phyloP scores from a whole-genome alignment of 2,113 vertebrate species.

The Nothoprocta pentlandii region DNA sequence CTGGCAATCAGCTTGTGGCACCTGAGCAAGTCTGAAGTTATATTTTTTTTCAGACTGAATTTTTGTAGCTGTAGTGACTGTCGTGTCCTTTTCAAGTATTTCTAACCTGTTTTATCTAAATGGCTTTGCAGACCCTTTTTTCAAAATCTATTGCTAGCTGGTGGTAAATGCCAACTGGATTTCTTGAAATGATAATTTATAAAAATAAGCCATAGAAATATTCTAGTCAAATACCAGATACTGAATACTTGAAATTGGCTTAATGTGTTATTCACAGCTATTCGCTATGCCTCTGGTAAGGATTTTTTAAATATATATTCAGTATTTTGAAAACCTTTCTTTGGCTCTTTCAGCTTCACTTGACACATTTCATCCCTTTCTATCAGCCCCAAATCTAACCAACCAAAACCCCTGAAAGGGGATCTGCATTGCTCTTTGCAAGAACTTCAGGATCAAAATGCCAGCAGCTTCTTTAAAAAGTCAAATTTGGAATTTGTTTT shows the following conservation, averaged over 20 bases:
- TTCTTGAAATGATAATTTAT: background rate
- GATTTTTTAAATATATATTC: background rate
- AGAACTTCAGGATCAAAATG: background rate
- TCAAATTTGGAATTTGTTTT: background rate
- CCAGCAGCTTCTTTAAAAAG: background rate
- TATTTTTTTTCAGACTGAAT: background rate
- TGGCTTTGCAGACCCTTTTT: background rate
- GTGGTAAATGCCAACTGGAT: background rate
- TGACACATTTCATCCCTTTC: background rate
- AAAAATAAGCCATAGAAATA: background rate
- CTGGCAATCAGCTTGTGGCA: rapidly evolving
- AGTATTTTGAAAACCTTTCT: background rate
- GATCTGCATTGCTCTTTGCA: background rate
- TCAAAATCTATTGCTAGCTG: rapidly evolving
- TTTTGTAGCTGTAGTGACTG: background rate
- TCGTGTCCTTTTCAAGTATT: background rate
- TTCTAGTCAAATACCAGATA: background rate
- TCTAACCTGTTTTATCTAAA: background rate
- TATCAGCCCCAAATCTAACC: background rate
- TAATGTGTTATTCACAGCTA: background rate
- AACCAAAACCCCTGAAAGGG: background rate
- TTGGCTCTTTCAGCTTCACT: background rate
- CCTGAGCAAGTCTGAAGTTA: background rate
- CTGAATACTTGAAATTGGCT: background rate
- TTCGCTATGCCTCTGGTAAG: background rate